These are phyloP conservation scores for Onychomys torridus DNA, from an alignment of 2,797 vertebrate genomes.

Conservation along the genomic window DNA sequence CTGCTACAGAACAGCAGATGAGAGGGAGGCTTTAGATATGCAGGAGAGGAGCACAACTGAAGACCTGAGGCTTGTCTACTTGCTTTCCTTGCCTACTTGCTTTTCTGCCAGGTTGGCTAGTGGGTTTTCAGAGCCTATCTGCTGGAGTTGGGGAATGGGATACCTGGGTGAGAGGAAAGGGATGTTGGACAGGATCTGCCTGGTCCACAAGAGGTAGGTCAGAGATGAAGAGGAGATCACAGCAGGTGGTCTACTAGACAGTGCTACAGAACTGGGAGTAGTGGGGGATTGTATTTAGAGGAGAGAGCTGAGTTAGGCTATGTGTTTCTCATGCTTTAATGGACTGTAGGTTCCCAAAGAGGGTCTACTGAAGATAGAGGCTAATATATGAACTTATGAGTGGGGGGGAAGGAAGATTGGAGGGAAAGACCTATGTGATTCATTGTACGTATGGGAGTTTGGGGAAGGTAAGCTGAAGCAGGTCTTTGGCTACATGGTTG, in stretches of 20 bases:
- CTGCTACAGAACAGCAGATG: not conserved
- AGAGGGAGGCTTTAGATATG: too few relatives aligned
- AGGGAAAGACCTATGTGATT: too few relatives aligned
- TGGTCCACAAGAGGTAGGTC: not conserved
- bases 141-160: not conserved
- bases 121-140: not conserved
- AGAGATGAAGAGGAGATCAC: fast-evolving
- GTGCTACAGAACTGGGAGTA: not conserved
- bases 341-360: not conserved
- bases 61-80: too few relatives aligned
- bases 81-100: not conserved
- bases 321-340: not conserved
- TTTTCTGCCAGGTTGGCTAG: not conserved
- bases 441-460: not conserved
- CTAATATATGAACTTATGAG: too few relatives aligned
- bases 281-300: not conserved
- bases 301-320: not conserved
- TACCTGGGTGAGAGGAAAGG: not conserved
- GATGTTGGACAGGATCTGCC: not conserved
- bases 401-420: too few relatives aligned
- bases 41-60: not conserved
- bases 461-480: not conserved
- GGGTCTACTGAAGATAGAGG: too few relatives aligned
- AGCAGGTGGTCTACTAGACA: not conserved
- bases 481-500: fast-evolving